Base-by-base conservation (phyloP, 2,797 vertebrate species). In the Fringilla coelebs region DNA sequence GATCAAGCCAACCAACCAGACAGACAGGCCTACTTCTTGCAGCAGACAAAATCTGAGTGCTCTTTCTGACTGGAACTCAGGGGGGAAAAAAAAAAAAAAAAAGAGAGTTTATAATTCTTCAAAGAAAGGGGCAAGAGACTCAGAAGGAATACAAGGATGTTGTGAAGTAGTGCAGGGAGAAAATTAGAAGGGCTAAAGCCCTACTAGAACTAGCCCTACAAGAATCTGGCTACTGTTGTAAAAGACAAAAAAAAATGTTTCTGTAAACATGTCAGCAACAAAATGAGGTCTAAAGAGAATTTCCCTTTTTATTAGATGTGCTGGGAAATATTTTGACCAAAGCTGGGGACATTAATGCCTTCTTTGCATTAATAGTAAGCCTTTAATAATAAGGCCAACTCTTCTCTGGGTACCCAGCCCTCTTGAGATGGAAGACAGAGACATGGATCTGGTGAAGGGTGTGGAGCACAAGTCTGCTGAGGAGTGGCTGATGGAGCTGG, bases 401-500 rank as follows among this genome's bases (percentile, higher is more conserved):
- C 13, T 36, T 83, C 12, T 40, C 19, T 21, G 11, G 8, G 22
- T 55, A 34, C 4, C 7, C 22, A 40, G 14, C 3, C 16, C 4
- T 26, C 4, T 26, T 36, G 48, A 76, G 28, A 29, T 21, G 28
- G 57, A 76, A n/a, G 24, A 25, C 32, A n/a, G 62, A 48, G 22
- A 25, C 28, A 38, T 0, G 0, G 12, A 29, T 8, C 11, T 49
- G 9, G 16, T 25, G 41, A 68, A 49, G 43, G 28, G 17, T 49
- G 49, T 57, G 63, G 63, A 75, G 36, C 32, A 43, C 32, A 21
- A 15, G 2, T 17, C 32, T 36, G 6, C 4, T 49, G 43, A 45
- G 36, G 36, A 57, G 32, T 3, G 15, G 24, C 17, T 43, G 57
- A 57, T 15, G 36, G 28, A 76, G 5, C 7, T 57, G 71, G 20